These are phyloP conservation scores for Yponomeuta cagnagella DNA, from an alignment of 2,888 invertebrate species.

Conservation along the genomic window DNA sequence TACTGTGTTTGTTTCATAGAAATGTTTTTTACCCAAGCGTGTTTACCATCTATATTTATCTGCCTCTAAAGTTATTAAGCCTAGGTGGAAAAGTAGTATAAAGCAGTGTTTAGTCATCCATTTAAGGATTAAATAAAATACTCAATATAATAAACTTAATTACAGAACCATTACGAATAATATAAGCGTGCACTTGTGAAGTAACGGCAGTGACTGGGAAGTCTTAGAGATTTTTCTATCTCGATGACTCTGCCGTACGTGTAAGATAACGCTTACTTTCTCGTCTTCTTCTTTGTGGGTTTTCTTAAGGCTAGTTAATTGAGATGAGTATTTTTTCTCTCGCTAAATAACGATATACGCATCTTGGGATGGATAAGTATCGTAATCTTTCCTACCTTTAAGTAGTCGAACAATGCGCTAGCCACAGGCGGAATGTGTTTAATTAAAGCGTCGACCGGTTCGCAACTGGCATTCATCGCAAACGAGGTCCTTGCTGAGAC, in stretches of 20 bases:
- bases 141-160: no score
- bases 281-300: neutral
- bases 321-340: neutral
- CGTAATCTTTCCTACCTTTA: neutral
- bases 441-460: slow-evolving; percentile 48
- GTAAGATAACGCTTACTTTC: no score
- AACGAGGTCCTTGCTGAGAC: slow-evolving; percentile 53
- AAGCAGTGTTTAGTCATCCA: no score
- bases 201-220: no score
- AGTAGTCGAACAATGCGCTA: slow-evolving; percentile 2
- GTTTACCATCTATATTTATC: neutral
- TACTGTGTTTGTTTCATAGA: slow-evolving; percentile 2
- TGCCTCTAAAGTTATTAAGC: neutral
- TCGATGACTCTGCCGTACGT: no score
- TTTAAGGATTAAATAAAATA: no score
- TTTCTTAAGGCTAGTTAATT: neutral
- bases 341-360: neutral
- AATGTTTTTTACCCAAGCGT: neutral
- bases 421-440: slow-evolving; percentile 23
- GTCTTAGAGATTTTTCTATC: no score
- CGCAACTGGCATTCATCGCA: slow-evolving; percentile 42
- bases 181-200: no score
- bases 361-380: neutral
- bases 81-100: no score
- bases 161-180: no score